A percentile compares a stretch with the other conserved stretches of the same genome.
Evolutionary conservation across 2,888 invertebrate species (phyloP).

Genomic region (Encarsia formosa): DNA sequence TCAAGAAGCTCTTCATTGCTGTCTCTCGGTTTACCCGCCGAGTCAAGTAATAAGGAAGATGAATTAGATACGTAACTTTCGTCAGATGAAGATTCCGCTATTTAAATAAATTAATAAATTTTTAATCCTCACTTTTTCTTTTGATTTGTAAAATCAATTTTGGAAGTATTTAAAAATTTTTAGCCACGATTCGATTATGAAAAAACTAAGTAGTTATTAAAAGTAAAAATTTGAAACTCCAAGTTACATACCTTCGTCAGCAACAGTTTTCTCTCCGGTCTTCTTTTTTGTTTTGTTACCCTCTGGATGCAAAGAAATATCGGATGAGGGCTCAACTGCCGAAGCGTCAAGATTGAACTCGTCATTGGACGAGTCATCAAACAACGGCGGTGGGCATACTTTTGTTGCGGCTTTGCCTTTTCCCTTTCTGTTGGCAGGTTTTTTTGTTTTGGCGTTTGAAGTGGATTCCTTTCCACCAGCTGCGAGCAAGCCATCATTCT

Average conservation of each 20-base stretch:
- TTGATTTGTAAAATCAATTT: too few relatives aligned
- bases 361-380: slow-evolving; percentile 46
- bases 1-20: slow-evolving; percentile 21
- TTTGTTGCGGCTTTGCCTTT: slow-evolving; percentile 18
- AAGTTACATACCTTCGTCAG: slow-evolving; percentile 11
- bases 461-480: slow-evolving; percentile 20
- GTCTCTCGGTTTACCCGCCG: slow-evolving; percentile 11
- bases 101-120: too few relatives aligned
- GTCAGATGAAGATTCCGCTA: slow-evolving; percentile 34
- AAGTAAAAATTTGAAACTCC: too few relatives aligned
- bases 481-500: slow-evolving; percentile 38
- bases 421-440: slow-evolving; percentile 18
- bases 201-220: too few relatives aligned
- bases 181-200: too few relatives aligned
- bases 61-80: slow-evolving; percentile 40
- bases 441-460: background rate
- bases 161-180: too few relatives aligned
- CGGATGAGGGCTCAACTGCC: slow-evolving; percentile 39
- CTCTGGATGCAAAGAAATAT: slow-evolving; percentile 41
- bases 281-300: slow-evolving; percentile 25
- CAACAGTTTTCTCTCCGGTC: slow-evolving; percentile 4
- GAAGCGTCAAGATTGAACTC: slow-evolving; percentile 44
- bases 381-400: slow-evolving; percentile 35
- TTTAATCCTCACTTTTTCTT: too few relatives aligned
- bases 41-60: slow-evolving; percentile 30